phyloP scores from a whole-genome alignment of 2,113 vertebrate genomes.

The Poeciliopsis turrubarensis region DNA sequence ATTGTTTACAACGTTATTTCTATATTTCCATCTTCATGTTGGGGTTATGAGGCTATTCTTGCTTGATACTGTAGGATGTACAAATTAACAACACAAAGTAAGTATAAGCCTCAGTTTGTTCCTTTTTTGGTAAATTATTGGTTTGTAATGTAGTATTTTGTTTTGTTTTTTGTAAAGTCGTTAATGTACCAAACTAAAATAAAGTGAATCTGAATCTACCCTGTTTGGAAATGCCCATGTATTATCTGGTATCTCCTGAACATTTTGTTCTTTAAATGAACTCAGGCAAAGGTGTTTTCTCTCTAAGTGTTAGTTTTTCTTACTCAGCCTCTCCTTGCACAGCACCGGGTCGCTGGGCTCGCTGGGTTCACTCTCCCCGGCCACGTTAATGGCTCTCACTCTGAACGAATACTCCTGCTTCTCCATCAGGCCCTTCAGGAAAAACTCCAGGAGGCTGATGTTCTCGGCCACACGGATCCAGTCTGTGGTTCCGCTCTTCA shows the following conservation, averaged over 20 bases:
- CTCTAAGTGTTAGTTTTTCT: constrained; percentile 67
- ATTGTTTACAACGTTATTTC: too few relatives aligned
- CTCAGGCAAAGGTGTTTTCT: background rate
- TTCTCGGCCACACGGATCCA: constrained; percentile 95
- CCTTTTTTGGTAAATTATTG: too few relatives aligned
- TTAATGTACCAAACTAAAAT: too few relatives aligned
- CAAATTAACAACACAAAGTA: background rate
- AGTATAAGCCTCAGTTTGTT: too few relatives aligned
- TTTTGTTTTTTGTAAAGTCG: too few relatives aligned
- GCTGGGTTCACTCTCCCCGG: constrained; percentile 95
- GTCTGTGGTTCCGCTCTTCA: constrained; percentile 93
- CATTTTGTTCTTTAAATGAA: too few relatives aligned
- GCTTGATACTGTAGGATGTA: background rate
- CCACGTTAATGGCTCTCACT: constrained; percentile 91
- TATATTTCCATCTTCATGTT: too few relatives aligned
- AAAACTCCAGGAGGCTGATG: constrained; percentile 85
- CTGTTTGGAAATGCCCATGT: too few relatives aligned
- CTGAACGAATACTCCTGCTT: constrained; percentile 98
- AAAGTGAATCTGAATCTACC: too few relatives aligned
- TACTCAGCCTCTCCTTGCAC: constrained; percentile 97
- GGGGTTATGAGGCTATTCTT: too few relatives aligned
- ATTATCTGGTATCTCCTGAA: too few relatives aligned
- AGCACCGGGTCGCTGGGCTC: constrained; percentile 95
- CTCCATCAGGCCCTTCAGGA: constrained; percentile 93
- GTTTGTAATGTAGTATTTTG: too few relatives aligned